phyloP scores from a whole-genome alignment of 1,140 invertebrate species.

The Rhagoletis pomonella region DNA sequence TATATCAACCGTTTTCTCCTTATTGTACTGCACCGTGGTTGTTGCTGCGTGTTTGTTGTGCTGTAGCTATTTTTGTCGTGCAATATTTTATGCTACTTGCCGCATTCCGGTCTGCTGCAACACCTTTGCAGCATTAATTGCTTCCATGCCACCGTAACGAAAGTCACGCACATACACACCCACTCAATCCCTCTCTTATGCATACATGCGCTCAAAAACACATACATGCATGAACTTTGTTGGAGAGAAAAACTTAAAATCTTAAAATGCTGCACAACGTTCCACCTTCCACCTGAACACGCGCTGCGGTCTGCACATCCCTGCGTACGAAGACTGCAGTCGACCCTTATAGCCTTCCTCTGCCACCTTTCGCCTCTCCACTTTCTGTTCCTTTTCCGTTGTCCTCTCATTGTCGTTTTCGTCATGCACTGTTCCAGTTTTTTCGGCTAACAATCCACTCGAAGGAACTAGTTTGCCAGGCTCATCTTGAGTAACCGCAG shows the following conservation, averaged over 20 bases:
- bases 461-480: constrained; percentile 20
- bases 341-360: background rate
- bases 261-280: background rate
- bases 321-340: background rate
- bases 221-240: background rate
- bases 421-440: constrained; percentile 26
- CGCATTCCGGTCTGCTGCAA: constrained; percentile 35
- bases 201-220: background rate
- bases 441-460: constrained; percentile 35
- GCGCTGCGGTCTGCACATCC: background rate
- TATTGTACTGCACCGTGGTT: background rate
- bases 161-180: background rate
- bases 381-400: background rate
- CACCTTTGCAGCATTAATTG: constrained; percentile 47
- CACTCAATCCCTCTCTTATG: no score
- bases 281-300: background rate
- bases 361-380: no score
- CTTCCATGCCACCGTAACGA: constrained; percentile 6
- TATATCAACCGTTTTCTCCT: background rate
- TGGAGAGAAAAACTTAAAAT: background rate
- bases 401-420: background rate
- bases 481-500: constrained; percentile 18
- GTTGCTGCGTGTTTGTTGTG: background rate
- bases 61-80: background rate
- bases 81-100: background rate